phyloP scores from a whole-genome alignment of 2,797 vertebrate genomes.

The Cryptoprocta ferox region DNA sequence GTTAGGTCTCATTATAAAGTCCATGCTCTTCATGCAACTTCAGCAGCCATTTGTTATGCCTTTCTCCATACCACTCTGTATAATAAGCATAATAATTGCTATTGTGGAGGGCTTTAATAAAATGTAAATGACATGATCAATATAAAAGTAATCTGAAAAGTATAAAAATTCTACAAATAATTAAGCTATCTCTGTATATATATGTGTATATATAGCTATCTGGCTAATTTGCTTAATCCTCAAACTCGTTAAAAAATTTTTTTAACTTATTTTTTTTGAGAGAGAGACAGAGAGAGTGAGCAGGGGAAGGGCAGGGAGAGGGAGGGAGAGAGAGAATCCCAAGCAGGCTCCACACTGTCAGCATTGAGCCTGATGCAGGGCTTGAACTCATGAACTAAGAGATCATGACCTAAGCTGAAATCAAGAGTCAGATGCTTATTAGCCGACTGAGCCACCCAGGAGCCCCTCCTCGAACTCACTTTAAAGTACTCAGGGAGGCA shows the following conservation, averaged over 20 bases:
- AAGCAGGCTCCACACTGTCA: no score
- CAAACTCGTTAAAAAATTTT: background rate
- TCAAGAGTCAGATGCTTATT: no score
- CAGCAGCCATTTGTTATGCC: background rate
- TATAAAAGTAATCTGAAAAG: slow-evolving; percentile 46
- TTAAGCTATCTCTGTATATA: background rate
- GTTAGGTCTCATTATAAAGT: background rate
- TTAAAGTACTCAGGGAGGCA: background rate
- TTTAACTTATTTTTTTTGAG: no score
- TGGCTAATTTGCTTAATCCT: background rate
- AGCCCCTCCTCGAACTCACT: background rate
- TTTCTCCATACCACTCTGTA: background rate
- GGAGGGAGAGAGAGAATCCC: no score
- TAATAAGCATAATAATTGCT: background rate
- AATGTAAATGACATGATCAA: slow-evolving; percentile 38
- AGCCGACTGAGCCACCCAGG: background rate
- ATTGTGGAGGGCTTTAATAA: slow-evolving; percentile 6
- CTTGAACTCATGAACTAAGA: no score
- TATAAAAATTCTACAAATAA: slow-evolving; percentile 33
- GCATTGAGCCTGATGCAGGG: no score
- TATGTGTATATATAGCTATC: background rate
- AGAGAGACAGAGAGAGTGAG: no score
- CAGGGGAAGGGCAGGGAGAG: no score
- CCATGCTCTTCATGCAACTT: background rate
- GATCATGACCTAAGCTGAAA: no score